Conservation (phyloP, 2,113 vertebrate genomes). For the Dasyurus viverrinus region DNA sequence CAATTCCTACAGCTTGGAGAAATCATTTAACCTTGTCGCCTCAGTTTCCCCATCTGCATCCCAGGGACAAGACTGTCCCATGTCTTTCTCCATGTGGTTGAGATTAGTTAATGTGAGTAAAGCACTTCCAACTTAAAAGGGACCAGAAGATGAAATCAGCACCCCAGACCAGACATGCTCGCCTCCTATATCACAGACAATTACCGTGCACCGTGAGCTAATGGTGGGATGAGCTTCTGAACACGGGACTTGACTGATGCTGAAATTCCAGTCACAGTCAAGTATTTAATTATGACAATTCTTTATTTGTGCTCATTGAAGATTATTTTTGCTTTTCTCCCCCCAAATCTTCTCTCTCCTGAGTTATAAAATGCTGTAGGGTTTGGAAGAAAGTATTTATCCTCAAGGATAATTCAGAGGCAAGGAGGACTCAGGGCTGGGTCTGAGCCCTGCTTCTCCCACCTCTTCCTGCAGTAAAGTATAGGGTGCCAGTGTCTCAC, state of each 20-base stretch:
- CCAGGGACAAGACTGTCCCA: constrained; percentile 17
- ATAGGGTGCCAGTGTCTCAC: too few species aligned
- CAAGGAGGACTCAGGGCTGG: too few species aligned
- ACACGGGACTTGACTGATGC: constrained; percentile 31
- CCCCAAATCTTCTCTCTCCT: constrained; percentile 6
- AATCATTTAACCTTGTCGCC: constrained; percentile 41
- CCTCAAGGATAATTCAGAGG: too few species aligned
- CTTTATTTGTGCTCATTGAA: constrained; percentile 15
- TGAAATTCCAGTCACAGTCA: constrained; percentile 39
- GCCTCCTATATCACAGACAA: neutral
- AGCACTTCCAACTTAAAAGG: neutral
- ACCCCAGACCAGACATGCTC: neutral
- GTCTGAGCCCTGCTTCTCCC: too few species aligned
- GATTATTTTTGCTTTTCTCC: neutral
- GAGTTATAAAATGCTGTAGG: neutral
- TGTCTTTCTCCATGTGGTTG: constrained; percentile 13
- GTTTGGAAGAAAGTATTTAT: neutral
- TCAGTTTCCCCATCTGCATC: constrained; percentile 47
- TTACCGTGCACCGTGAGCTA: neutral
- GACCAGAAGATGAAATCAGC: neutral
- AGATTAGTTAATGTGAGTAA: constrained; percentile 39
- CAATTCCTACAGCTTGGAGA: constrained; percentile 46
- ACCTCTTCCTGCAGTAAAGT: too few species aligned
- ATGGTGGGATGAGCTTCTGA: constrained; percentile 15
- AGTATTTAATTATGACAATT: constrained; percentile 33